Conservation (phyloP, 2,797 vertebrate species). For the Carduelis carduelis region DNA sequence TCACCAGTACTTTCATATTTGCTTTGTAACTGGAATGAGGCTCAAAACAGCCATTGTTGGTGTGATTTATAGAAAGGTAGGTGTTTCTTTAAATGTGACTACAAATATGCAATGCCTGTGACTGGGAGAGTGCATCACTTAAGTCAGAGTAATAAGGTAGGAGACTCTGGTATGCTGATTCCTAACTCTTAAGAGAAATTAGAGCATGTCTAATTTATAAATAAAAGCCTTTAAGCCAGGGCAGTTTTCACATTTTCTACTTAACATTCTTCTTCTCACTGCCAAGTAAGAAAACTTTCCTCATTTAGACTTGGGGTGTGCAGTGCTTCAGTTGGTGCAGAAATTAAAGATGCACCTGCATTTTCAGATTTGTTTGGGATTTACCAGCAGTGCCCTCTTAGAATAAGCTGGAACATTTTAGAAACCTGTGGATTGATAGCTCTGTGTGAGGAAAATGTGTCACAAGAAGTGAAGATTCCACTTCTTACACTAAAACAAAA, state of each 20-base stretch:
- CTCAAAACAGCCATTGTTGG: constrained; percentile 91
- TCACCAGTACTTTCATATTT: constrained; percentile 96
- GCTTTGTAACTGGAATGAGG: constrained; percentile 95
- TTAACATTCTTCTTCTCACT: not conserved
- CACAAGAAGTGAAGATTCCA: not conserved
- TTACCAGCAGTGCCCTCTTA: not conserved
- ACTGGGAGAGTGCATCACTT: not conserved
- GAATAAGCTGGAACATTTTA: not conserved
- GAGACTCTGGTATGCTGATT: not conserved
- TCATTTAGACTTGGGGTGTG: not conserved
- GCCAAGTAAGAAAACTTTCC: not conserved
- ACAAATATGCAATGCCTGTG: not conserved
- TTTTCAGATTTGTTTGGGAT: not conserved
- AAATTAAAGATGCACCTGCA: not conserved
- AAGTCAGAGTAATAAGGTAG: not conserved
- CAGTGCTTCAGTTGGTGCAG: not conserved
- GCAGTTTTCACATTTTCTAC: not conserved
- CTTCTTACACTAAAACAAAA: not conserved
- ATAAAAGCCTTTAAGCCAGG: not conserved
- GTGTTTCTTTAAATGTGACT: not conserved
- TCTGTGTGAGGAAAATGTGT: not conserved
- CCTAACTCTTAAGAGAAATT: not conserved
- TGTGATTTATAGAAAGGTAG: constrained; percentile 93
- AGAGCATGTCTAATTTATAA: not conserved
- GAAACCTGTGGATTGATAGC: not conserved